A percentile compares a stretch with the other conserved stretches of the same genome.
Evolutionary conservation across 2,888 invertebrate species (phyloP).

Genomic region (Epinotia brunnichana): DNA sequence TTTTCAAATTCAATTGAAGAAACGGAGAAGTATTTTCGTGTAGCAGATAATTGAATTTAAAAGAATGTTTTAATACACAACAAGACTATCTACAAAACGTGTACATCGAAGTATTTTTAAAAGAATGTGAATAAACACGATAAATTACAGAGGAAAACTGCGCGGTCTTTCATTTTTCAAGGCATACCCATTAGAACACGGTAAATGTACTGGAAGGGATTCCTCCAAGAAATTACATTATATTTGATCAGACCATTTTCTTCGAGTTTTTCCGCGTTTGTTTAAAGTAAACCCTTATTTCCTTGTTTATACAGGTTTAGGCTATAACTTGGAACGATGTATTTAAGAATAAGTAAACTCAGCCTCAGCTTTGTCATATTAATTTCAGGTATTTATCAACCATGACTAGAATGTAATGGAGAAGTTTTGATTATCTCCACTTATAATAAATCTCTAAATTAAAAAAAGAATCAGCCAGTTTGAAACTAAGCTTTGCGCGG

Average conservation of each 20-base stretch:
- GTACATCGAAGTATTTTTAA: neutral
- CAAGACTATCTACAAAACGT: neutral
- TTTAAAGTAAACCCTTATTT: constrained; percentile 38
- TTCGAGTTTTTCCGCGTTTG: constrained; percentile 39
- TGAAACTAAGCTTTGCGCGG: no score
- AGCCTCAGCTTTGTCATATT: neutral
- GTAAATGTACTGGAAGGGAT: constrained; percentile 41
- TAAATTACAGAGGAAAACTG: constrained; percentile 22
- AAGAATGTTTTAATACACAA: constrained; percentile 7
- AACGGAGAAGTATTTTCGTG: no score
- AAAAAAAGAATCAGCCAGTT: no score
- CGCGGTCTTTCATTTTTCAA: constrained; percentile 31
- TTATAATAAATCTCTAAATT: no score
- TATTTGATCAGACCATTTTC: constrained; percentile 41
- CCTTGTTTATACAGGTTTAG: constrained; percentile 28
- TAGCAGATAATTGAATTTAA: no score
- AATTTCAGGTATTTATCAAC: neutral
- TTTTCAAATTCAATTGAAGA: no score
- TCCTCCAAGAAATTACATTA: constrained; percentile 39
- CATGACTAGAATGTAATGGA: neutral
- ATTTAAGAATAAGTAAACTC: neutral
- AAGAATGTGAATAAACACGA: constrained; percentile 20
- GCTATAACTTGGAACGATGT: constrained; percentile 4
- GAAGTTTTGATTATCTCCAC: neutral
- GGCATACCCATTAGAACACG: constrained; percentile 31